Evolutionary conservation across 2,888 invertebrate genomes (phyloP).

Genomic region (Drosophila mercatorum): DNA sequence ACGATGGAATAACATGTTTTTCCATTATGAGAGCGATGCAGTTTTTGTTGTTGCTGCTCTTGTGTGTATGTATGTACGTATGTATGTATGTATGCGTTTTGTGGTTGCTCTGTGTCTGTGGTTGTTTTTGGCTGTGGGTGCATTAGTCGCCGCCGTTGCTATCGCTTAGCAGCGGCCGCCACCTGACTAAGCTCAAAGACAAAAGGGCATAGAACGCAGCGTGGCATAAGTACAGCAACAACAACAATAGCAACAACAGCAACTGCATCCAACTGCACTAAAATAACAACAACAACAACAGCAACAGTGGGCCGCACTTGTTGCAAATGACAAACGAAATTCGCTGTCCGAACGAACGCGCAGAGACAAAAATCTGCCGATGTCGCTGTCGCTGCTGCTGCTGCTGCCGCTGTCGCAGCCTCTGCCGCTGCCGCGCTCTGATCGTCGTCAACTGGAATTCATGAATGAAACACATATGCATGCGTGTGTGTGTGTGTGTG

Average conservation of each 20-base stretch:
- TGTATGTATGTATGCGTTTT: background rate
- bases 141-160: conserved; percentile 46
- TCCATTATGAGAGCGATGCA: conserved; percentile 63
- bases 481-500: conserved; percentile 14
- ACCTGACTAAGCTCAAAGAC: conserved; percentile 56
- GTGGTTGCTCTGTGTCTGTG: conserved; percentile 26
- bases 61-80: background rate
- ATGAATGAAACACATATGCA: conserved; percentile 78
- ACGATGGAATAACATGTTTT: conserved; percentile 42
- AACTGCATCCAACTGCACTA: conserved; percentile 19
- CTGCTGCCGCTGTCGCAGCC: conserved; percentile 7
- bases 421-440: conserved; percentile 24
- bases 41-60: conserved; percentile 28
- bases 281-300: conserved; percentile 32
- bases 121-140: conserved; percentile 66
- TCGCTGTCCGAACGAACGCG: conserved; percentile 35
- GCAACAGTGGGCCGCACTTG: conserved; percentile 60
- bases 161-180: conserved; percentile 19
- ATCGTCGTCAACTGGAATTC: conserved; percentile 73
- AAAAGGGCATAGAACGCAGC: conserved; percentile 59
- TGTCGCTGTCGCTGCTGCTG: conserved; percentile 9
- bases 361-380: conserved; percentile 43
- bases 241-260: conserved; percentile 25
- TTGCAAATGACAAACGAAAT: conserved; percentile 78
- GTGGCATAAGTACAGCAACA: conserved; percentile 37